These are phyloP conservation scores for Chiloscyllium plagiosum DNA, from an alignment of 2,113 vertebrate species.

Conservation along the genomic window DNA sequence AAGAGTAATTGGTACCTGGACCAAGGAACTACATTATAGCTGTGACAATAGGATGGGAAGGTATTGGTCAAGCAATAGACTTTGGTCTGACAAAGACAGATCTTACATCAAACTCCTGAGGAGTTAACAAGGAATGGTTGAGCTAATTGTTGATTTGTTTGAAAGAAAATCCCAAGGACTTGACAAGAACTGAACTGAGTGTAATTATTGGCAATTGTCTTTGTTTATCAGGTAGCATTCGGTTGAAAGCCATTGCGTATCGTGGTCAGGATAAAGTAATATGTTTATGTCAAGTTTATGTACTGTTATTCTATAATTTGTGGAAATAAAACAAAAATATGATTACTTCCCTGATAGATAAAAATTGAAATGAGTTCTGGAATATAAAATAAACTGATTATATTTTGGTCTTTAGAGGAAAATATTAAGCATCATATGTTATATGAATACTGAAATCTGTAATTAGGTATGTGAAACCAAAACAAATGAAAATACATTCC, in stretches of 20 bases:
- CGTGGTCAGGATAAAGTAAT: background rate
- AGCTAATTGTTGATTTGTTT: background rate
- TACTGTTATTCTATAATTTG: background rate
- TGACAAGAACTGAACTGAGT: background rate
- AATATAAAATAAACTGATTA: background rate
- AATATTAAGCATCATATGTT: background rate
- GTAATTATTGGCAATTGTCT: background rate
- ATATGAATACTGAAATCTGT: background rate
- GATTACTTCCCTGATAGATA: background rate
- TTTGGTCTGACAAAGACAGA: background rate
- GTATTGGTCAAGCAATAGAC: too few species aligned
- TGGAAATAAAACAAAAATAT: background rate
- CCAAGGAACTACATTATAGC: too few species aligned
- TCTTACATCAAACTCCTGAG: background rate
- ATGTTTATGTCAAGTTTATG: background rate
- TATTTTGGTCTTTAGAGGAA: background rate
- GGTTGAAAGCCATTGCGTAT: background rate
- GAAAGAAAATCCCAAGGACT: background rate
- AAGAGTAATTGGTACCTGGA: too few species aligned
- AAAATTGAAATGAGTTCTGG: background rate
- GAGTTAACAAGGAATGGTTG: background rate
- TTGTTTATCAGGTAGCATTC: background rate
- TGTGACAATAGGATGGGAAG: too few species aligned
- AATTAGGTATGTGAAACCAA: background rate
- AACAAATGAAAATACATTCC: background rate